Conservation (phyloP, 2,113 vertebrate genomes). For the Thryonomys swinderianus region DNA sequence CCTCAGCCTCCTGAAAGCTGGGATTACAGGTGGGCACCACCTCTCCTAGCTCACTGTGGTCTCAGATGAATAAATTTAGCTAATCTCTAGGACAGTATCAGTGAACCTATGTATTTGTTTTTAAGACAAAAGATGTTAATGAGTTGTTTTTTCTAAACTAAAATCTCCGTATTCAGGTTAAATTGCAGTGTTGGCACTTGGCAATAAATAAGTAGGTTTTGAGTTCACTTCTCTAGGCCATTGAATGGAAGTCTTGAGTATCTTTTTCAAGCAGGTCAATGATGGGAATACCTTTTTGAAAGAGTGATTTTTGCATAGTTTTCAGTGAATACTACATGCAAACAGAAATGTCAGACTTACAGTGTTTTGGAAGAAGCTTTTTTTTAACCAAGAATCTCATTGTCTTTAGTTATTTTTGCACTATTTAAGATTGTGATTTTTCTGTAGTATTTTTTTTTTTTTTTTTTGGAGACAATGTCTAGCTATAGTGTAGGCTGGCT, state of each 20-base stretch:
- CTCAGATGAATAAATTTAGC: background rate
- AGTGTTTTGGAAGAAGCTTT: background rate
- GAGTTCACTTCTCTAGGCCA: background rate
- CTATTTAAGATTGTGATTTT: background rate
- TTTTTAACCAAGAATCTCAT: background rate
- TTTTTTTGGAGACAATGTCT: background rate
- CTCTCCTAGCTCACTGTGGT: background rate
- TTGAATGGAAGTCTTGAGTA: background rate
- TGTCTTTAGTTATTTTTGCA: background rate
- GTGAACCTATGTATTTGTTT: background rate
- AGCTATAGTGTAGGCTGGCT: background rate
- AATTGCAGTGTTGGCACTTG: background rate
- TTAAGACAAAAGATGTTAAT: background rate
- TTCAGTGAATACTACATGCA: background rate
- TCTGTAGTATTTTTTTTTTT: background rate
- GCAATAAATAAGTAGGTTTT: background rate
- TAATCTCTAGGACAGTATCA: background rate
- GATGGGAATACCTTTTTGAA: background rate
- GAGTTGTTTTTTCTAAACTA: background rate
- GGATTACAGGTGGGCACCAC: too few species aligned
- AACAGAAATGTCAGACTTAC: background rate
- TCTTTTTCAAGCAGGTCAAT: background rate
- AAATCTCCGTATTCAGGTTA: background rate
- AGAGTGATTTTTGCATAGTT: background rate
- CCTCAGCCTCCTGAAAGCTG: too few species aligned